These are phyloP conservation scores for Pseudomyrmex concolor DNA, from an alignment of 1,140 invertebrate species.

Conservation along the genomic window DNA sequence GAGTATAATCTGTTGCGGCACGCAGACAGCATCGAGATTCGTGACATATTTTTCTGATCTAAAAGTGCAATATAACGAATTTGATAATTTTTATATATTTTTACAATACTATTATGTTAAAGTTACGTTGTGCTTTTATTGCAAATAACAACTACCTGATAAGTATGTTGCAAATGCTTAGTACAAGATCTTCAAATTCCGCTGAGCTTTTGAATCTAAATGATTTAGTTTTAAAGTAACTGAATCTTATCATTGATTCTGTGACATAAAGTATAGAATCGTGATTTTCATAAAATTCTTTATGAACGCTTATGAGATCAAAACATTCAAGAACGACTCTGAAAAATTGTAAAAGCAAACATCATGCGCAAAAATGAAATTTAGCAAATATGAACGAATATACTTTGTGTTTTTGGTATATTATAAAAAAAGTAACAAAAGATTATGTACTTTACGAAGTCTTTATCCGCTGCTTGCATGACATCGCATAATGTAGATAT, in stretches of 20 bases:
- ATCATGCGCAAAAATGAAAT: background rate
- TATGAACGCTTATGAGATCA: constrained; percentile 10
- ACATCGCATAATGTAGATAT: constrained; percentile 58
- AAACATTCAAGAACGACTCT: constrained; percentile 65
- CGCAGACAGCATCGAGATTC: constrained; percentile 42
- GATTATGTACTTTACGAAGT: constrained; percentile 45
- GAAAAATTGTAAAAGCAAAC: background rate
- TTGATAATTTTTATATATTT: background rate
- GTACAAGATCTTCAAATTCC: constrained; percentile 40
- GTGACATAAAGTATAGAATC: constrained; percentile 40
- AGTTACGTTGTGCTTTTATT: background rate
- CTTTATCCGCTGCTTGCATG: constrained; percentile 37
- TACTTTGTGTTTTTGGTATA: no score
- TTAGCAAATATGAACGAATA: background rate
- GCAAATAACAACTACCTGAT: constrained; percentile 29
- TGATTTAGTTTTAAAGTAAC: constrained; percentile 57
- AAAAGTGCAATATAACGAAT: background rate
- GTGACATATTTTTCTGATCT: constrained; percentile 53
- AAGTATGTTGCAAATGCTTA: constrained; percentile 24
- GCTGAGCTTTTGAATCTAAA: constrained; percentile 5
- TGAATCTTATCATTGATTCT: constrained; percentile 59
- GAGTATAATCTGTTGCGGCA: constrained; percentile 27
- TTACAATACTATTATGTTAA: background rate
- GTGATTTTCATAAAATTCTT: constrained; percentile 63
- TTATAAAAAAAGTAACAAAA: background rate